Conservation (phyloP, 2,888 invertebrate genomes). For the Drosophila siamana region DNA sequence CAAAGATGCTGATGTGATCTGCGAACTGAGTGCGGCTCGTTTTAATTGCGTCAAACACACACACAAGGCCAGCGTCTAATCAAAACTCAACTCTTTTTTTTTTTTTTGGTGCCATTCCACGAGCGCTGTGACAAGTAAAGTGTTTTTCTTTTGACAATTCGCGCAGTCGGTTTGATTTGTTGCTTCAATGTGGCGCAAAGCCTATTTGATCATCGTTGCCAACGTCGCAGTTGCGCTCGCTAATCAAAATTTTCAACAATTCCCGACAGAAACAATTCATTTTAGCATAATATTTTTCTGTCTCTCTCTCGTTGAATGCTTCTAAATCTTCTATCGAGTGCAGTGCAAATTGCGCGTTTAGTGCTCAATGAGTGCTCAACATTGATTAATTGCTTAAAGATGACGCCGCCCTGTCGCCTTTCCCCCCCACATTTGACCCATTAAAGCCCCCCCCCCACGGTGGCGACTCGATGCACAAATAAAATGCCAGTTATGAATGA, state of each 20-base stretch:
- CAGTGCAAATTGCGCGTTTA: background rate
- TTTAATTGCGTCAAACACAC: conserved; percentile 18
- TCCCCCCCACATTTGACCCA: conserved; percentile 50
- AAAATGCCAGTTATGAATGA: conserved; percentile 31
- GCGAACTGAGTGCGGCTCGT: background rate
- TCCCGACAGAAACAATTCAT: no score
- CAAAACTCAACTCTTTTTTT: background rate
- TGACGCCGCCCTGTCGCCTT: conserved; percentile 40
- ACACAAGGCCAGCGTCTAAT: background rate
- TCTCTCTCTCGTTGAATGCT: no score
- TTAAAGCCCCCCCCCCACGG: conserved; percentile 30
- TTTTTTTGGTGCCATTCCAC: background rate
- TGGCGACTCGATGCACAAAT: conserved; percentile 23
- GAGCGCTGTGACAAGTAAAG: background rate
- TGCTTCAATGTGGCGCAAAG: no score
- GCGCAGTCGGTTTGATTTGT: no score
- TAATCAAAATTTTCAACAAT: no score
- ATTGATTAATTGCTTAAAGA: conserved; percentile 54
- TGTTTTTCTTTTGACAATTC: no score
- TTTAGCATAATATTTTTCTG: no score
- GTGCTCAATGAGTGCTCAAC: conserved; percentile 8
- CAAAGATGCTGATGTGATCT: background rate
- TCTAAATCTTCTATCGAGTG: no score
- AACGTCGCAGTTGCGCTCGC: no score
- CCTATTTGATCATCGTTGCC: no score